Evolutionary conservation across 2,888 invertebrate species (phyloP).

Genomic region (Heteropelma amictum): DNA sequence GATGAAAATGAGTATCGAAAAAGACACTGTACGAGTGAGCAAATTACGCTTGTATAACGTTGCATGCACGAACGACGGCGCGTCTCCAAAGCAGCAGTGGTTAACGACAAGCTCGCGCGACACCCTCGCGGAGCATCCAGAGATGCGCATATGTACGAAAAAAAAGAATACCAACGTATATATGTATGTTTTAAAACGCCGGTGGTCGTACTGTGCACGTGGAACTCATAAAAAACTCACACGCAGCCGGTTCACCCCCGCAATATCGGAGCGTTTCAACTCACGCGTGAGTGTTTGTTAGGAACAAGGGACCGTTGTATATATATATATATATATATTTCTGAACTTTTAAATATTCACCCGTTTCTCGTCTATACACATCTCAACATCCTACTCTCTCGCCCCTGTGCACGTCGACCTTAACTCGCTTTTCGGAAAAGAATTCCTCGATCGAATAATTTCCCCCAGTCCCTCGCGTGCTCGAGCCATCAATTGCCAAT

Average conservation of each 20-base stretch:
- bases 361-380: conserved; percentile 30
- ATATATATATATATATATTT: conserved; percentile 21
- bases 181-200: conserved; percentile 52
- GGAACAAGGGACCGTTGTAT: conserved; percentile 36
- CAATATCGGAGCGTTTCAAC: conserved; percentile 26
- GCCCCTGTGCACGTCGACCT: too few species aligned
- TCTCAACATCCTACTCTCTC: too few species aligned
- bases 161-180: conserved; percentile 33
- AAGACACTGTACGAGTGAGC: too few species aligned
- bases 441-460: conserved; percentile 31
- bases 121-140: not conserved
- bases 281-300: conserved; percentile 52
- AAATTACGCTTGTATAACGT: too few species aligned
- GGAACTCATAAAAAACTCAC: conserved; percentile 55
- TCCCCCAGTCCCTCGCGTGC: not conserved
- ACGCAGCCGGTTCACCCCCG: conserved; percentile 47
- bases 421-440: conserved; percentile 25
- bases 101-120: conserved; percentile 26
- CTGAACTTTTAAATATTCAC: conserved; percentile 51
- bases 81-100: conserved; percentile 26
- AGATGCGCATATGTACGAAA: conserved; percentile 16
- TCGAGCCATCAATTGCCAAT: conserved; percentile 35
- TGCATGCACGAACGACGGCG: conserved; percentile 31
- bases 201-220: conserved; percentile 18
- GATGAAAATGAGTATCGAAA: too few species aligned